phyloP scores from a whole-genome alignment of 2,888 invertebrate genomes.

The Ennomos erosarius region DNA sequence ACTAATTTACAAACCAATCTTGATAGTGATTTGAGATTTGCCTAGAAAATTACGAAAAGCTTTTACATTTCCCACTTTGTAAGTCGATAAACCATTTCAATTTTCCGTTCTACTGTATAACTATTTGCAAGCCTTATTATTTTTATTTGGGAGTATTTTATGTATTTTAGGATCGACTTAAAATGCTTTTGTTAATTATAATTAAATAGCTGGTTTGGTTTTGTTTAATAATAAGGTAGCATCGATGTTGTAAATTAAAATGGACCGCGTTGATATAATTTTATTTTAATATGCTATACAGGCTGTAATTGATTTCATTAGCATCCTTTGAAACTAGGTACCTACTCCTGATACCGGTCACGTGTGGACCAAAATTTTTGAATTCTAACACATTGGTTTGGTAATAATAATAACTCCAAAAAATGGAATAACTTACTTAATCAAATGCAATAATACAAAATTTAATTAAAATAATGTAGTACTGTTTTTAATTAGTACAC shows the following conservation, averaged over 20 bases:
- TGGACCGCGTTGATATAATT: slow-evolving; percentile 22
- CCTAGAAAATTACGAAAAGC: slow-evolving; percentile 23
- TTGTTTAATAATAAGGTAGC: slow-evolving; percentile 24
- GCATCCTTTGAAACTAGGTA: too few species aligned
- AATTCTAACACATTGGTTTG: too few species aligned
- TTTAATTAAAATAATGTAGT: too few species aligned
- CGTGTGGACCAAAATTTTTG: too few species aligned
- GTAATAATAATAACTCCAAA: too few species aligned
- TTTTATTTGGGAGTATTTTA: background rate
- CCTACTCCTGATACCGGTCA: too few species aligned
- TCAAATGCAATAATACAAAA: too few species aligned
- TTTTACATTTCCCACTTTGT: slow-evolving; percentile 18
- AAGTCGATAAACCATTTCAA: slow-evolving; percentile 9
- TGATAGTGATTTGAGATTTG: slow-evolving; percentile 34
- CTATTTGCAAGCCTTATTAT: background rate
- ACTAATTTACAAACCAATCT: slow-evolving; percentile 39
- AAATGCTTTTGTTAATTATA: slow-evolving; percentile 6
- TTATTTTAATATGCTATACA: slow-evolving; percentile 33
- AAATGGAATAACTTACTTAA: too few species aligned
- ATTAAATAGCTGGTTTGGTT: slow-evolving; percentile 21
- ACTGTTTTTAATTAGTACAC: too few species aligned
- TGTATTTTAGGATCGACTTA: slow-evolving; percentile 10
- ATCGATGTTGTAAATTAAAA: slow-evolving; percentile 18
- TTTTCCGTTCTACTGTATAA: background rate
- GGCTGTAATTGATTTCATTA: too few species aligned